phyloP scores from a whole-genome alignment of 2,888 invertebrate genomes.

The Mesochorus sp. region DNA sequence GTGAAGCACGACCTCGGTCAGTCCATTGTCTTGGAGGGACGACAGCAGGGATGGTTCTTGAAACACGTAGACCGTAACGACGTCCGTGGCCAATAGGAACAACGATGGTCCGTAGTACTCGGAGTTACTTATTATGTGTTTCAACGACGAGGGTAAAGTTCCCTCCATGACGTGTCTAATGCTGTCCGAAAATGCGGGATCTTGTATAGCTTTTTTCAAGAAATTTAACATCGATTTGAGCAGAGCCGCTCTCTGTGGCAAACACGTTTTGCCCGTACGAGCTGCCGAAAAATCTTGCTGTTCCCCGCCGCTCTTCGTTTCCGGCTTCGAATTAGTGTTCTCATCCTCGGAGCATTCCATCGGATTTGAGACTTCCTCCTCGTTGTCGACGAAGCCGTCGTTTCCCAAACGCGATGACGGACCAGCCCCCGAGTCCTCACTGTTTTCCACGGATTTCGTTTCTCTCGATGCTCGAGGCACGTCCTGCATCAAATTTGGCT shows the following conservation, averaged over 20 bases:
- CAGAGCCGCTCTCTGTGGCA: constrained; percentile 92
- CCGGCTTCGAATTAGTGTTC: constrained; percentile 72
- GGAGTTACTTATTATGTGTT: constrained; percentile 93
- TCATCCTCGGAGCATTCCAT: constrained; percentile 81
- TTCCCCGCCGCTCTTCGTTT: constrained; percentile 70
- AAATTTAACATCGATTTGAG: constrained; percentile 95
- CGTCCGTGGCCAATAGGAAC: constrained; percentile 91
- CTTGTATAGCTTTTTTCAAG: constrained; percentile 92
- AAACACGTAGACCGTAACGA: constrained; percentile 92
- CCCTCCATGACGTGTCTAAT: constrained; percentile 94
- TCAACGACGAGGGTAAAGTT: constrained; percentile 89
- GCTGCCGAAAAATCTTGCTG: constrained; percentile 77
- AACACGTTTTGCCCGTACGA: constrained; percentile 85
- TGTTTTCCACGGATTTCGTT: constrained; percentile 26
- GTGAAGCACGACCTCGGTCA: constrained; percentile 93
- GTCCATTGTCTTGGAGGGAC: constrained; percentile 92
- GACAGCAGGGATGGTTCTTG: constrained; percentile 93
- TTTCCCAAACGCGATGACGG: constrained; percentile 67
- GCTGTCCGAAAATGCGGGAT: constrained; percentile 90
- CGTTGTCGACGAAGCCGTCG: constrained; percentile 72
- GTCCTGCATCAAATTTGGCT: constrained; percentile 76
- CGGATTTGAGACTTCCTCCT: constrained; percentile 77
- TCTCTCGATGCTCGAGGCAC: constrained; percentile 39
- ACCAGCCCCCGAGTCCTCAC: constrained; percentile 55
- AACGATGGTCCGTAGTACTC: constrained; percentile 95